Percentiles rank a stretch among this genome's conserved stretches.
Conservation (phyloP, 1,140 invertebrate genomes). For the Drosophila suzukii region DNA sequence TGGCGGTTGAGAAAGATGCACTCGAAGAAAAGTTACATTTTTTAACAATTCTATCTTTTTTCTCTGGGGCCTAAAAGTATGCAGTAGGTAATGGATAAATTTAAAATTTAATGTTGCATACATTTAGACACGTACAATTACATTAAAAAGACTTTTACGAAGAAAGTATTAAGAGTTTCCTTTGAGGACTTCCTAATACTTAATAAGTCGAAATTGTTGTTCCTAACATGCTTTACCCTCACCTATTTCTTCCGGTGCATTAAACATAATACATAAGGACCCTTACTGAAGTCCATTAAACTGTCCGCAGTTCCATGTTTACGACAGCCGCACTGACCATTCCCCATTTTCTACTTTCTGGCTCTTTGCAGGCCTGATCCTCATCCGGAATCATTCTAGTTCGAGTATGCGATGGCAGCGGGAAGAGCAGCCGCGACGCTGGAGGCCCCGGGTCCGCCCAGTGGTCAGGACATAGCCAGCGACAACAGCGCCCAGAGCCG, state of each 20-base stretch:
- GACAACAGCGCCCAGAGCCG: constrained; percentile 67
- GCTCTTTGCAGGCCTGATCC: constrained; percentile 13
- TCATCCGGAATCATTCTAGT: constrained; percentile 39
- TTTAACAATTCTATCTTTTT: too few species aligned
- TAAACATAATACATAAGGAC: constrained; percentile 5
- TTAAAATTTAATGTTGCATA: too few species aligned
- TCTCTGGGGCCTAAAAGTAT: too few species aligned
- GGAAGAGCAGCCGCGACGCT: constrained; percentile 33
- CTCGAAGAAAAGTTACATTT: constrained; percentile 36
- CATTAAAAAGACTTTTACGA: too few species aligned
- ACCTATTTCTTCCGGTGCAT: background rate
- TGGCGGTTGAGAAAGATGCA: constrained; percentile 64
- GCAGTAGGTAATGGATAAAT: too few species aligned
- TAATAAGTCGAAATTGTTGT: too few species aligned
- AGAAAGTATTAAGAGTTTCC: too few species aligned
- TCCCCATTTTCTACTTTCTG: background rate
- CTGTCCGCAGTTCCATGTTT: constrained; percentile 74
- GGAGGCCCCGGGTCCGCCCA: constrained; percentile 38
- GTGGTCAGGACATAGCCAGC: constrained; percentile 65
- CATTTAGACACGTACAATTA: too few species aligned
- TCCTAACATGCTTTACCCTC: too few species aligned
- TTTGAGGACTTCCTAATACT: too few species aligned
- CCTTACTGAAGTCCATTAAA: constrained; percentile 59
- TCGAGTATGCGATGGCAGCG: constrained; percentile 74
- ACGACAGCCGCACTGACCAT: constrained; percentile 69